These are phyloP conservation scores for Scyliorhinus canicula DNA, from an alignment of 2,797 vertebrate genomes.

Conservation along the genomic window DNA sequence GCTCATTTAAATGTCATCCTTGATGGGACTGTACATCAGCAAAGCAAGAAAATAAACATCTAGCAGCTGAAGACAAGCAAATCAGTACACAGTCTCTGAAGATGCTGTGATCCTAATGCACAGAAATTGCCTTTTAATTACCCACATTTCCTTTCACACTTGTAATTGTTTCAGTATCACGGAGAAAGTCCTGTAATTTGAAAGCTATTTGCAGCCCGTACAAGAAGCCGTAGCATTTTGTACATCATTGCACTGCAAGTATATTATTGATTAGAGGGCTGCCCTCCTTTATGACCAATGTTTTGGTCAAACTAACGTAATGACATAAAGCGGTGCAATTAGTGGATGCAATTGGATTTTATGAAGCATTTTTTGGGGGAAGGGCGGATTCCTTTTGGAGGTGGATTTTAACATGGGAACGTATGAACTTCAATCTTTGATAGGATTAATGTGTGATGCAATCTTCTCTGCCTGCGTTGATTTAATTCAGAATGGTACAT, in stretches of 20 bases:
- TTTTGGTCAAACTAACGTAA: slow-evolving; percentile 46
- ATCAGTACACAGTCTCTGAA: slow-evolving; percentile 62
- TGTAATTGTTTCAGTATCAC: slow-evolving; percentile 81
- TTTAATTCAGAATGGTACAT: slow-evolving; percentile 19
- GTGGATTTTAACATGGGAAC: neutral
- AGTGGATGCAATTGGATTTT: slow-evolving; percentile 18
- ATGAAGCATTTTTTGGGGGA: neutral
- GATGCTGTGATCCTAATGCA: slow-evolving; percentile 76
- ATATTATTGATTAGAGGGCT: slow-evolving; percentile 45
- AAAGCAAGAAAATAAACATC: slow-evolving; percentile 63
- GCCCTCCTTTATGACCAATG: slow-evolving; percentile 42
- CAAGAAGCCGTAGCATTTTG: slow-evolving; percentile 52
- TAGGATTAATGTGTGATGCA: neutral
- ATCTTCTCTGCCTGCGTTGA: neutral
- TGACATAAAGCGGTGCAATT: slow-evolving; percentile 38
- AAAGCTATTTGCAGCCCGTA: slow-evolving; percentile 70
- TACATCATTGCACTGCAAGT: slow-evolving; percentile 43
- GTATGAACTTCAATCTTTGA: neutral
- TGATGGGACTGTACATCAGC: slow-evolving; percentile 73
- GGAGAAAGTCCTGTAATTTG: slow-evolving; percentile 71
- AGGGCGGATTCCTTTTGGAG: neutral
- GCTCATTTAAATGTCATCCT: slow-evolving; percentile 97
- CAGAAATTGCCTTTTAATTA: slow-evolving; percentile 83
- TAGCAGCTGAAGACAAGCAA: slow-evolving; percentile 70
- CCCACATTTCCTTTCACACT: slow-evolving; percentile 65